Evolutionary conservation across 92 coral and sea anemone species (phyloP), one percentile per base, ranked within the genome.

Genomic region (Parazoanthus swiftii): DNA sequence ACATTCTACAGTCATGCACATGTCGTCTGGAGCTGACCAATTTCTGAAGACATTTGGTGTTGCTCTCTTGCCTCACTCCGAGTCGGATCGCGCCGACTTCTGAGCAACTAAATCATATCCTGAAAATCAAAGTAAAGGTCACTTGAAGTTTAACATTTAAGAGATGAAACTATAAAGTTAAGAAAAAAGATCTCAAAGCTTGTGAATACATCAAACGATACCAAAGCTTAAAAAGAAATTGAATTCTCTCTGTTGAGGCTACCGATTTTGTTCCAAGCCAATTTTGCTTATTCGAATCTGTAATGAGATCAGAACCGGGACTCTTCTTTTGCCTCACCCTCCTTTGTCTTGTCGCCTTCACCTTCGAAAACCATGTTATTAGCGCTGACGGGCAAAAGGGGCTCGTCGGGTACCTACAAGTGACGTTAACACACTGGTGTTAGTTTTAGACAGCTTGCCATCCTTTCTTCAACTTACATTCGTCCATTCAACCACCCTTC

Each of bases 91-190:
- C 77, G 33, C 33, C 33, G 77, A 46, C 82, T 79, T 48, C 82
- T 26, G 58, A 54, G 82, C 59, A 54, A 51, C 82, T 46, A 50
- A 50, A 46, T 79, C 82, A 50, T 79, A 79, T 50, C 82, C 82
- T 79, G 29, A 54, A 25, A 79, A 33, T 79, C 10, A 48, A 79
- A 79, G 39, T 51, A 79, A 51, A 79, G 63, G 66, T 46, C n/a
- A 46, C 82, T 51, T 79, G n/a, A 36, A 54, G 18, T 54, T 54
- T 13, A 54, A 54, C 18, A 13, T 7, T 0, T 13, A 54, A 54
- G 20, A 13, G 59, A 13, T 13, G 20, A 54, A 11, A 4, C 3
- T 54, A 13, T 54, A 2, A 54, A 11, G 2, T 13, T 54, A 54
- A 13, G 74, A 8, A 26, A 68, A 70, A 23, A 68, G 33, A 2